Base-by-base conservation (phyloP, 2,797 vertebrate genomes). In the Amniataba percoides region DNA sequence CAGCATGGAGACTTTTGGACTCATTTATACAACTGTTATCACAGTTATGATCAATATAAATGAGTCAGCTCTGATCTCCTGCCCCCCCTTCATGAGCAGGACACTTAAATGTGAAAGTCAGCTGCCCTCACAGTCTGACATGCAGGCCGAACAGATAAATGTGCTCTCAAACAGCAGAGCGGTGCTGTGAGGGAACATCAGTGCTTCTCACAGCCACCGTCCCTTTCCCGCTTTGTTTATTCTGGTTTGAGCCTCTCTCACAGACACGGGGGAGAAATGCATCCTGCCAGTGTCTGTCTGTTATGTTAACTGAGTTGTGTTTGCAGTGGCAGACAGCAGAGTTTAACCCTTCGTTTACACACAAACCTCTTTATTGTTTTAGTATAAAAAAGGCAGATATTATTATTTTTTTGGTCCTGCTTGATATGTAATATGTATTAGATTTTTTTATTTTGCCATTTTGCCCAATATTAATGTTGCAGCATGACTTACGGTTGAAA, bases 301-400 rank as follows among this genome's bases (percentile, higher is more conserved):
- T 48, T 16, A 42, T 3, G 27, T 31, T 25, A 23, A 46, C 18
- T 0, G 11, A 40, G n/a, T 43, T 61, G 36, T 36, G 27, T 39
- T 31, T 52, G 55, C 34, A 56, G 9, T 45, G 18, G 49, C 25
- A 49, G 36, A 52, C 53, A 55, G 14, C 42, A 55, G 10, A 5
- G 21, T 53, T 21, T 8, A 68, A 58, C 52, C 59, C 61, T 61
- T 62, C 56, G 55, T 69, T 55, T 16, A 21, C 18, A 52, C 34
- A 39, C 51, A 1, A 12, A 51, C 2, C 0, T 27, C 11, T 51
- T 71, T 43, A 23, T 34, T 31, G 16, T 52, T 40, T 39, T 53
- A 53, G 57, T 42, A 31, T n/a, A 6, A 77, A 46, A 36, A 36
- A 1, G 12, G 8, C 63, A 27, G 4, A 1, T 65, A 16, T 39